Conservation (phyloP, 2,113 vertebrate genomes). For the Osmerus mordax region DNA sequence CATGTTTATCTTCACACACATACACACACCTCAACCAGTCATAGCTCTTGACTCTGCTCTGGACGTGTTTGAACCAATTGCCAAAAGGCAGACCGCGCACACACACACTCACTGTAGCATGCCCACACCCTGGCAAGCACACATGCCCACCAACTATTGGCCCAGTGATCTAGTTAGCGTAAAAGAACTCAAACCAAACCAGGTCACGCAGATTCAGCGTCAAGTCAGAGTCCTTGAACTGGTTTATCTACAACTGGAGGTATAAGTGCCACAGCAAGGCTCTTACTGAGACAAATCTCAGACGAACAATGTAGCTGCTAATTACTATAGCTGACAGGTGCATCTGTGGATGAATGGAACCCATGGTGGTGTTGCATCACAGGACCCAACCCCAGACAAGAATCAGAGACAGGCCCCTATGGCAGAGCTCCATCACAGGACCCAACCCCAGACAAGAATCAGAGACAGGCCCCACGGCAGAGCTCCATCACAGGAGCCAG, state of each 20-base stretch:
- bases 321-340: background rate
- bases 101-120: background rate
- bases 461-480: background rate
- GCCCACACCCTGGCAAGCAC: background rate
- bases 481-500: background rate
- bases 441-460: background rate
- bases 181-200: slow-evolving; percentile 39
- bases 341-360: background rate
- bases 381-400: background rate
- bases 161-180: slow-evolving; percentile 34
- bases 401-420: background rate
- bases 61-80: slow-evolving; percentile 6
- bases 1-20: background rate
- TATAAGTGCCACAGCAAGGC: background rate
- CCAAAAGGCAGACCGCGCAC: slow-evolving; percentile 16
- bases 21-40: background rate
- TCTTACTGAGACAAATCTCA: background rate
- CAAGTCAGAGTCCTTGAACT: slow-evolving; percentile 26
- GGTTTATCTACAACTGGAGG: slow-evolving; percentile 29
- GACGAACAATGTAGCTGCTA: background rate
- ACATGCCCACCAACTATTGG: background rate
- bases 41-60: too few relatives aligned
- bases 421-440: background rate
- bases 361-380: background rate
- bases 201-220: slow-evolving; percentile 42